A percentile compares a stretch with the other conserved stretches of the same genome.
Conservation (phyloP, 2,888 invertebrate species). For the Parnassius smintheus region DNA sequence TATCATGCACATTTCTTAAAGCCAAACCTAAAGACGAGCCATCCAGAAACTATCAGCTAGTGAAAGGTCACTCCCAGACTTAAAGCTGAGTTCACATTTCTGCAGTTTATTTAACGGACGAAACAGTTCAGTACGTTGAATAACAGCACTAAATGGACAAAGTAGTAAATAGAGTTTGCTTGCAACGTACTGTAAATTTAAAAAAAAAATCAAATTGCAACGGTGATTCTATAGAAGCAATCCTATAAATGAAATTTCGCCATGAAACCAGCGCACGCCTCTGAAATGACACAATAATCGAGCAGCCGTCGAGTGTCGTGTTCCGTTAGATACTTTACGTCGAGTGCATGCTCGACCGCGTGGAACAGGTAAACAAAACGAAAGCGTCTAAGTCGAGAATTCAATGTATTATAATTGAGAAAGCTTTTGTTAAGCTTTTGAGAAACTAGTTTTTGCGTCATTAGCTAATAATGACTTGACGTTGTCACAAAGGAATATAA, state of each 20-base stretch:
- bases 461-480: no score
- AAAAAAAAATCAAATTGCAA: conserved; percentile 9
- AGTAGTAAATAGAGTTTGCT: not conserved
- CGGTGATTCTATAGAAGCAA: not conserved
- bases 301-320: conserved; percentile 15
- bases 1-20: no score
- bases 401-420: no score
- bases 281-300: conserved; percentile 7
- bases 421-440: no score
- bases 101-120: no score
- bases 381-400: no score
- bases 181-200: not conserved
- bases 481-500: no score
- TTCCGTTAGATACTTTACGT: conserved; percentile 17
- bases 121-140: not conserved
- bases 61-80: no score
- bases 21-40: no score
- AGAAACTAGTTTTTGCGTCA: no score
- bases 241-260: conserved; percentile 13
- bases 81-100: no score
- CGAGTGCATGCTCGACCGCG: conserved; percentile 6
- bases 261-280: conserved; percentile 7
- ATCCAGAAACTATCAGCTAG: no score
- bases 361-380: conserved; percentile 1
- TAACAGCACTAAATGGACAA: not conserved